Percentiles rank a stretch among this genome's conserved stretches.
These are phyloP conservation scores for Holothuria scabra DNA, from an alignment of 53 echinoderm and acorn worm species.

Conservation along the genomic window DNA sequence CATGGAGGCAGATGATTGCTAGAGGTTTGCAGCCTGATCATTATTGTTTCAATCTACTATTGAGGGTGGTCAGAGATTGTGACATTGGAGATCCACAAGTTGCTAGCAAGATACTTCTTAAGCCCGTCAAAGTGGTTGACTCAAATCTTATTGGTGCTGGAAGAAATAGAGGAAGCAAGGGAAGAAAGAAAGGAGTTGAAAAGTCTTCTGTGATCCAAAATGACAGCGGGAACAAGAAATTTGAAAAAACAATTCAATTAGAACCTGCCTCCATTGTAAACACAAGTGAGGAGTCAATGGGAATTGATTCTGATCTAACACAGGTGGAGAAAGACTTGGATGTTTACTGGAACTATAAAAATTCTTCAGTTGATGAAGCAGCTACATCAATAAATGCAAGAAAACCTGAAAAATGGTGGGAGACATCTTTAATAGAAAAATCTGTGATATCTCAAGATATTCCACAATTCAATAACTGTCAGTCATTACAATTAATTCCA, in stretches of 20 bases:
- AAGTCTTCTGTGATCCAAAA: background rate
- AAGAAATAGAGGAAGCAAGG: background rate
- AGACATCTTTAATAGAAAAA: background rate
- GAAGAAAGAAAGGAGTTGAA: background rate
- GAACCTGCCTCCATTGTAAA: slow-evolving; percentile 11
- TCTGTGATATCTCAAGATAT: background rate
- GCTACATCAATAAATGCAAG: background rate
- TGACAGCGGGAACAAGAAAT: background rate
- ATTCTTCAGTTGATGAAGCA: background rate
- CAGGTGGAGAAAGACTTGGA: background rate
- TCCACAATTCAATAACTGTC: background rate
- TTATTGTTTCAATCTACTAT: slow-evolving; percentile 83
- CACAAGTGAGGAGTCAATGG: background rate
- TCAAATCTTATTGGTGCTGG: background rate
- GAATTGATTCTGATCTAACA: background rate
- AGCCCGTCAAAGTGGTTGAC: slow-evolving; percentile 10
- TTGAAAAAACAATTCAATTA: slow-evolving; percentile 20
- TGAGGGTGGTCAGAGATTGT: slow-evolving; percentile 86
- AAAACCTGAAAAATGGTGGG: slow-evolving; percentile 18
- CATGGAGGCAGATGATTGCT: slow-evolving; percentile 79
- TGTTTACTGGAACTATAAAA: no score
- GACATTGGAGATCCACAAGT: slow-evolving; percentile 75
- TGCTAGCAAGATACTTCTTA: slow-evolving; percentile 80
- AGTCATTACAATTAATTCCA: background rate
- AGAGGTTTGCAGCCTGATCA: slow-evolving; percentile 70